phyloP scores from a whole-genome alignment of 2,888 invertebrate species.

The Rhimphoctona megacephalus region DNA sequence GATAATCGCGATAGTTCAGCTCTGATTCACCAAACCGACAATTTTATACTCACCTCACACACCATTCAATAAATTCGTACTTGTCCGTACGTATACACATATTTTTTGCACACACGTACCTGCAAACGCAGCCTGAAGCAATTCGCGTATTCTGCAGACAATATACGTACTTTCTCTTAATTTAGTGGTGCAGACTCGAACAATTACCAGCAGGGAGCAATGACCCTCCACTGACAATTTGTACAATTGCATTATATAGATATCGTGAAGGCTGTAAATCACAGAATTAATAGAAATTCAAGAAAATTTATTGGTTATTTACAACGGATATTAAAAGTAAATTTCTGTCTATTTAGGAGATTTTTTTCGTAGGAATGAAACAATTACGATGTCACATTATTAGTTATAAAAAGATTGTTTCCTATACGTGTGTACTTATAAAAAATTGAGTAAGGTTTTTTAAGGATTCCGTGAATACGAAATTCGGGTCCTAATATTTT shows the following conservation, averaged over 20 bases:
- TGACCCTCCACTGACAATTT: slow-evolving; percentile 32
- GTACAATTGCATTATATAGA: slow-evolving; percentile 23
- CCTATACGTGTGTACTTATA: not conserved
- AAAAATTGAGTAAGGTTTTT: not conserved
- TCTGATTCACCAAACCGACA: slow-evolving; percentile 77
- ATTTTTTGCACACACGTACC: not conserved
- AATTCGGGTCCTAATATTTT: not conserved
- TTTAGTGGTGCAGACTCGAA: slow-evolving; percentile 50
- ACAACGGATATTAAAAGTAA: not conserved
- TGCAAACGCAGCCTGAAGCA: slow-evolving; percentile 36
- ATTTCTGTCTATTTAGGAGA: not conserved
- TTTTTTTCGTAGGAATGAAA: not conserved
- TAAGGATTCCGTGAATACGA: not conserved
- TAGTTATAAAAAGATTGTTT: not conserved
- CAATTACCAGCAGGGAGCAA: slow-evolving; percentile 37
- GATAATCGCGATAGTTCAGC: slow-evolving; percentile 81
- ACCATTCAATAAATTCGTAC: slow-evolving; percentile 41
- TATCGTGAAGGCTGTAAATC: not conserved
- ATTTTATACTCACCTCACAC: slow-evolving; percentile 64
- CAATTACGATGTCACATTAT: not conserved
- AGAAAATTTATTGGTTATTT: not conserved
- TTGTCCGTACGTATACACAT: slow-evolving; percentile 4
- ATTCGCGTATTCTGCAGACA: slow-evolving; percentile 4
- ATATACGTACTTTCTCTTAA: slow-evolving; percentile 75
- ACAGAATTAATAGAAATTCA: not conserved